Base-by-base conservation (phyloP, 2,797 vertebrate genomes). In the Clarias fuscus region DNA sequence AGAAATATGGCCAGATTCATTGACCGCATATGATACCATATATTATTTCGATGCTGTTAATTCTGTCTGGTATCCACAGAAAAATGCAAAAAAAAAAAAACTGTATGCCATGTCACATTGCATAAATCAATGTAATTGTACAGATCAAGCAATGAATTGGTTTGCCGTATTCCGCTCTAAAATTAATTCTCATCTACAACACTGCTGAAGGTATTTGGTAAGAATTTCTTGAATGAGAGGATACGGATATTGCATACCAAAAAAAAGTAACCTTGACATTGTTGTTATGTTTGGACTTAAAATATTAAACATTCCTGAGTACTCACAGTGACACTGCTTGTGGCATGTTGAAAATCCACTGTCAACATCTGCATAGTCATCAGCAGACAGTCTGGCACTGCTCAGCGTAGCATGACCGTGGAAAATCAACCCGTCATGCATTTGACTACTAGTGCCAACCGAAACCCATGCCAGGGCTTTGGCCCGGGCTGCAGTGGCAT, bases 371-470 rank as follows among this genome's bases (percentile, higher is more conserved):
- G 61, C 83, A 86, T n/a, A 82, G 72, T 85, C 86, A 88, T 64
- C 68, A 84, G 75, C 73, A 81, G 33, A 89, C 56, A 83, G 82
- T 84, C 82, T 82, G 88, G 73, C 87, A 88, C 80, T 71, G 84
- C 75, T 56, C 37, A 37, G 27, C 30, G 24, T 84, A 78, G 83
- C 85, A 84, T 89, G 85, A 89, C 76, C 59, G 43, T 85, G 81
- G 72, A 88, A 85, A 83, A 90, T 88, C 64, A 73, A 24, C 86
- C 76, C 15, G 71, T 85, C 85, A 86, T 88, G 83, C 17, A 75
- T 30, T 53, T 13, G 22, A 82, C 17, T 43, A 86, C 81, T 73
- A 72, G 65, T 89, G 87, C 87, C 87, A 89, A 87, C 84, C 11
- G 13, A 71, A 85, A 68, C 59, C 82, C 17, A 7, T 84, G 86